phyloP scores from a whole-genome alignment of 2,113 vertebrate species.

The Toxotes jaculatrix region DNA sequence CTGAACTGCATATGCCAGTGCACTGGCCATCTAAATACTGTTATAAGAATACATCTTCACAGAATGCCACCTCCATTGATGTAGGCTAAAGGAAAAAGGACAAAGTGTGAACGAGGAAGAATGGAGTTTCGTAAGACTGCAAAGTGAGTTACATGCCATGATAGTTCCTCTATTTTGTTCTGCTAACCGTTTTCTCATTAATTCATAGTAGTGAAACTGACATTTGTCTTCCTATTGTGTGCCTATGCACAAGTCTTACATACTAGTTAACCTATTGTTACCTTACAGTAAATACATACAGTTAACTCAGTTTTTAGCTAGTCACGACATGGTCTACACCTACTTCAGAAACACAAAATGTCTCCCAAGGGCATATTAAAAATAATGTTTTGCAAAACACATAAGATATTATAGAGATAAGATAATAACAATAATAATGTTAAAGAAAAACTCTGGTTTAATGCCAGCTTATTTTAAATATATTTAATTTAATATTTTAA shows the following conservation, averaged over 20 bases:
- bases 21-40: background rate
- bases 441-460: background rate
- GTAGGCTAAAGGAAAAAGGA: slow-evolving; percentile 73
- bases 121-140: slow-evolving; percentile 80
- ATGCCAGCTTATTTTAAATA: background rate
- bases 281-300: slow-evolving; percentile 15
- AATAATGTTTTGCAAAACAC: background rate
- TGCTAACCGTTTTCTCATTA: slow-evolving; percentile 79
- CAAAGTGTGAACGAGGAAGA: slow-evolving; percentile 80
- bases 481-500: too few relatives aligned
- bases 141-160: slow-evolving; percentile 79
- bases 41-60: slow-evolving; percentile 29
- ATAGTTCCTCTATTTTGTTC: slow-evolving; percentile 83
- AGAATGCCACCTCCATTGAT: slow-evolving; percentile 58
- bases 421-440: background rate
- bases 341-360: slow-evolving; percentile 7
- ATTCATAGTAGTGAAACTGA: slow-evolving; percentile 81
- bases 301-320: background rate
- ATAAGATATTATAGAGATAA: background rate
- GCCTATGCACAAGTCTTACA: slow-evolving; percentile 18
- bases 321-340: background rate
- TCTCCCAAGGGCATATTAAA: background rate
- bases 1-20: background rate
- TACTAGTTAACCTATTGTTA: slow-evolving; percentile 2
- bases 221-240: slow-evolving; percentile 64